Evolutionary conservation across 1,140 invertebrate species (phyloP).

Genomic region (Drosophila chauvacae): DNA sequence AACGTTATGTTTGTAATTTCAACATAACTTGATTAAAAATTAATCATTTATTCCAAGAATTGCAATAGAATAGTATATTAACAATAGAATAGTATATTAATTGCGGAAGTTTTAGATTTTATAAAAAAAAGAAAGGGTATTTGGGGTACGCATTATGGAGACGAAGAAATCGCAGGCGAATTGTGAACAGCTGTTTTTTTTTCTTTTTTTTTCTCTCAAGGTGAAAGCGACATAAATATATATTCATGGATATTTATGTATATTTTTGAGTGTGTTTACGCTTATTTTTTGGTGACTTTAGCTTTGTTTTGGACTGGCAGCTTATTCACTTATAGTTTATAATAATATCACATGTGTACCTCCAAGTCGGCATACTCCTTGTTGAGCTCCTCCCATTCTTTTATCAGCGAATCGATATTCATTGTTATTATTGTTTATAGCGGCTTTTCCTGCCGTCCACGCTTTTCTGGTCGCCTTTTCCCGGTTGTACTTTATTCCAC

Average conservation of each 20-base stretch:
- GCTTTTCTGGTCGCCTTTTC: slow-evolving; percentile 5
- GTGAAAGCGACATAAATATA: slow-evolving; percentile 33
- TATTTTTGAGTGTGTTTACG: slow-evolving; percentile 6
- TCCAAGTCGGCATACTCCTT: slow-evolving; percentile 88
- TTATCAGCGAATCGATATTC: slow-evolving; percentile 79
- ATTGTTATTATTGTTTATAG: slow-evolving; percentile 38
- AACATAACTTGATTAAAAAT: no score
- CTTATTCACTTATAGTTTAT: not conserved
- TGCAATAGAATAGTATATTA: no score
- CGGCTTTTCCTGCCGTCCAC: slow-evolving; percentile 20
- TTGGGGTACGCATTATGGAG: not conserved
- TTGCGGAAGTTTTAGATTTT: not conserved
- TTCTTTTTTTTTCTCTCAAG: slow-evolving; percentile 31
- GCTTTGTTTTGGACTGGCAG: slow-evolving; percentile 2
- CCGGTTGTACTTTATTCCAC: slow-evolving; percentile 5
- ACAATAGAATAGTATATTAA: not conserved
- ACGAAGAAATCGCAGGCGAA: slow-evolving; percentile 1
- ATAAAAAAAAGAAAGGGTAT: not conserved
- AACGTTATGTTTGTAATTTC: no score
- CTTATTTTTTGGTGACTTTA: not conserved
- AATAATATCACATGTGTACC: slow-evolving; percentile 83
- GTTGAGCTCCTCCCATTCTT: slow-evolving; percentile 89
- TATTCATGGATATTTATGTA: slow-evolving; percentile 2
- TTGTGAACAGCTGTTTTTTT: slow-evolving; percentile 55
- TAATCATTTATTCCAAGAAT: no score